Base-by-base conservation (phyloP, 2,113 vertebrate genomes). In the Leptobrachium ailaonicum region DNA sequence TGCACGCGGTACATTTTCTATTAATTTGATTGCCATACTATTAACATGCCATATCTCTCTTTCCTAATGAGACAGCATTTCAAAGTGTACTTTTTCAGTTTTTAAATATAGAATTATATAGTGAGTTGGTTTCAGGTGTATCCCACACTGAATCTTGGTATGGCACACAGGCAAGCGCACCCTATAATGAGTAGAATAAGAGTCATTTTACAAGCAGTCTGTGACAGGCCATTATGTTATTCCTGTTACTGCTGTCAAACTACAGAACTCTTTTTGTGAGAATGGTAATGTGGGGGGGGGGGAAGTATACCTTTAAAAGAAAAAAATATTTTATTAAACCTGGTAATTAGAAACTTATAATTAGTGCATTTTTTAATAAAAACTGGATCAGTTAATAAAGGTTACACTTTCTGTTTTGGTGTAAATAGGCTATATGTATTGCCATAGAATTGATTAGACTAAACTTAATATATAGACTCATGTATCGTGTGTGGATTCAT, bases 61-160 rank as follows among this genome's bases (percentile, higher is more conserved):
- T 40, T 60, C 53, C 42, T 70, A 77, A 77, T 77, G 66, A 77
- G 76, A 77, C 20, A 60, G 56, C 54, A 53, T 77, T 77, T 71
- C 75, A 77, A 62, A 47, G 20, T 70, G 44, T 77, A 13, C 50
- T 62, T 50, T 44, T 60, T 14, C 13, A 62, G 68, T 70, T 20
- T 50, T 70, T 50, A 77, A 70, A 43, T 41, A 68, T 56, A n/a
- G 53, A 12, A 41, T 70, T 69, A 40, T 69, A 40, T 45, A 20
- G 5, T 62, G 76, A 78, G 56, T 76, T 41, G 54, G 62, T 62
- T 63, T 71, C 56, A 63, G 53, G 41, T 68, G 10, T 68, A 56
- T 68, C 64, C 47, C 20, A 71, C 43, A 63, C 56, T 41, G 76
- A 20, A 64, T 64, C 32, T 10, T 20, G 71, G 67, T 11, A 71